Evolutionary conservation across 2,113 vertebrate species (phyloP).

Genomic region (Pristiophorus japonicus): DNA sequence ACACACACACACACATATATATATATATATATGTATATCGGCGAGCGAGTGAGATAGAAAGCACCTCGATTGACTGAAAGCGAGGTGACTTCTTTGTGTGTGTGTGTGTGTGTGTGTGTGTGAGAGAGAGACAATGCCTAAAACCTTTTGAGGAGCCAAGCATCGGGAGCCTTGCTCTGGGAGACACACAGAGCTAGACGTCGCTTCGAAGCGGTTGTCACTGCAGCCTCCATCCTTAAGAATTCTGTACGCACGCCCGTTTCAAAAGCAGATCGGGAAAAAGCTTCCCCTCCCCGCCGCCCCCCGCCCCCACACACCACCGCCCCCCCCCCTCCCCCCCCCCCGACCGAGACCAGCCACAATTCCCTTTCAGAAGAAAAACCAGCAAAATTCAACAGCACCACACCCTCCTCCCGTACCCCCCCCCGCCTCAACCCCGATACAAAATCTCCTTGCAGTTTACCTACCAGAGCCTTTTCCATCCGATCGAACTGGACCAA

Average conservation of each 20-base stretch:
- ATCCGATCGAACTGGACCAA: background rate
- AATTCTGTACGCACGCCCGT: background rate
- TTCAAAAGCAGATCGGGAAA: too few species aligned
- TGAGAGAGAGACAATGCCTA: background rate
- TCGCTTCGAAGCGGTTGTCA: background rate
- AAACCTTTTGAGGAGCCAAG: background rate
- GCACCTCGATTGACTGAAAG: background rate
- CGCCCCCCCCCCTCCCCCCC: too few species aligned
- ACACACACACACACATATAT: too few species aligned
- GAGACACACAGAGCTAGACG: background rate
- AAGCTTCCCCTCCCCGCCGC: too few species aligned
- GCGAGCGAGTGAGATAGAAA: background rate
- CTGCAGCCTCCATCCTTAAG: background rate
- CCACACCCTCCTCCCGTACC: background rate
- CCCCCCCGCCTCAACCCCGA: too few species aligned
- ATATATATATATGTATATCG: background rate
- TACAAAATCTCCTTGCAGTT: background rate
- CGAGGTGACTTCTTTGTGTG: background rate
- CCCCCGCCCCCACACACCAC: too few species aligned
- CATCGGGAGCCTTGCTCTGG: background rate
- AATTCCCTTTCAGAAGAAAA: background rate
- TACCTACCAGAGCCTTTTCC: background rate
- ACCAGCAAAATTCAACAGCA: background rate
- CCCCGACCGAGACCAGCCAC: background rate
- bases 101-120: background rate